A percentile compares a stretch with the other conserved stretches of the same genome.
These are phyloP conservation scores for Himalopsyche kuldschensis DNA, from an alignment of 2,888 invertebrate genomes.

Conservation along the genomic window DNA sequence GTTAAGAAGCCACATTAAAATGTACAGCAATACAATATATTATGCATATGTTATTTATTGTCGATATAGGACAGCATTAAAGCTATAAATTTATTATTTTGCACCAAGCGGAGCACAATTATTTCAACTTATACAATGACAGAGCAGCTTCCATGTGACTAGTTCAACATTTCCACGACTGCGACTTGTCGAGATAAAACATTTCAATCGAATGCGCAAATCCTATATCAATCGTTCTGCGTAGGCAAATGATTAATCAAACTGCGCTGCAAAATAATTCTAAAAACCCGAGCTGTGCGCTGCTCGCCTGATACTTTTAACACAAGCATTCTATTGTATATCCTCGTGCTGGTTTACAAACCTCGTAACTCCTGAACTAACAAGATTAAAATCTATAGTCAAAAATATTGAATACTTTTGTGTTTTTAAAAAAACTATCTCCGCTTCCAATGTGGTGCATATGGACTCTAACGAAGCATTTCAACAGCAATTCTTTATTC, in stretches of 20 bases:
- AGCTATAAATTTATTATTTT: not conserved
- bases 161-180: not conserved
- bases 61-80: not conserved
- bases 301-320: not conserved
- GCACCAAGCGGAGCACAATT: not conserved
- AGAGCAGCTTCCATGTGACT: not conserved
- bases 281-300: not conserved
- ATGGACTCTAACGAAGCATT: no score
- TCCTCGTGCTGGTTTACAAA: no score
- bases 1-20: no score
- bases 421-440: no score
- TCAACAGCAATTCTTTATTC: no score
- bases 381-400: no score
- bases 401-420: no score
- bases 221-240: slow-evolving; percentile 10
- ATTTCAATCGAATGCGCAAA: not conserved
- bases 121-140: not conserved
- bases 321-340: no score
- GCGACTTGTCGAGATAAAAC: not conserved
- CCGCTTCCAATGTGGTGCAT: no score
- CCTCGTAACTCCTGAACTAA: no score
- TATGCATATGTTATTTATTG: no score
- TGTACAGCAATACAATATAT: no score
- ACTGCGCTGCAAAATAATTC: not conserved
- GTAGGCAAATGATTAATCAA: slow-evolving; percentile 4